These are phyloP conservation scores for Heterocephalus glaber DNA, from an alignment of 2,113 vertebrate species.

Conservation along the genomic window DNA sequence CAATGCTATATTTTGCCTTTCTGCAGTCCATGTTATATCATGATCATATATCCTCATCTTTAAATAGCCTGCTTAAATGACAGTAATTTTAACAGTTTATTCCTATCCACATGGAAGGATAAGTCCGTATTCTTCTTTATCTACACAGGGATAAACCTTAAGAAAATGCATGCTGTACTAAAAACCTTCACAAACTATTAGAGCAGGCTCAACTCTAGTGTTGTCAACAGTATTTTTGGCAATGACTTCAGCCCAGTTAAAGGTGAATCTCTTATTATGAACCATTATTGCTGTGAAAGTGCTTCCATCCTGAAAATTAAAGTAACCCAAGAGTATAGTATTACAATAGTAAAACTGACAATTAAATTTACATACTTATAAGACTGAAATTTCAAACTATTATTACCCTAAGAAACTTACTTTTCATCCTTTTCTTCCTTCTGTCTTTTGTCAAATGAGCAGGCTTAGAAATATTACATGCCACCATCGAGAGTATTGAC, in stretches of 20 bases:
- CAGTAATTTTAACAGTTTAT: neutral
- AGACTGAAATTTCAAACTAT: neutral
- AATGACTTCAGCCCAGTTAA: neutral
- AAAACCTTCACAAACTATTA: neutral
- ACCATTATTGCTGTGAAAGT: neutral
- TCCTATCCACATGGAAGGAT: neutral
- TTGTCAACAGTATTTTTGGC: neutral
- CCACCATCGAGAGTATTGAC: neutral
- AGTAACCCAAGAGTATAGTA: neutral
- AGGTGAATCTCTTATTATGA: neutral
- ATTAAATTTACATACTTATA: neutral
- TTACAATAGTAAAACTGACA: neutral
- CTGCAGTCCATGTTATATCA: neutral
- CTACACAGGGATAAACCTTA: neutral
- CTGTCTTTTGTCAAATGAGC: neutral
- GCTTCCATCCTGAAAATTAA: constrained; percentile 26
- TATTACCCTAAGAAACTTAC: neutral
- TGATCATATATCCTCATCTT: neutral
- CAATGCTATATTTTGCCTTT: neutral
- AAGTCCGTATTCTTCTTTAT: neutral
- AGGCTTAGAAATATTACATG: neutral
- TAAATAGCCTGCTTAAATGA: constrained; percentile 10
- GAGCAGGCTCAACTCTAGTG: neutral
- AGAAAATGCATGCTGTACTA: neutral
- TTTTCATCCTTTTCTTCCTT: neutral